Conservation (phyloP, 2,797 vertebrate genomes). For the Champsocephalus esox region DNA sequence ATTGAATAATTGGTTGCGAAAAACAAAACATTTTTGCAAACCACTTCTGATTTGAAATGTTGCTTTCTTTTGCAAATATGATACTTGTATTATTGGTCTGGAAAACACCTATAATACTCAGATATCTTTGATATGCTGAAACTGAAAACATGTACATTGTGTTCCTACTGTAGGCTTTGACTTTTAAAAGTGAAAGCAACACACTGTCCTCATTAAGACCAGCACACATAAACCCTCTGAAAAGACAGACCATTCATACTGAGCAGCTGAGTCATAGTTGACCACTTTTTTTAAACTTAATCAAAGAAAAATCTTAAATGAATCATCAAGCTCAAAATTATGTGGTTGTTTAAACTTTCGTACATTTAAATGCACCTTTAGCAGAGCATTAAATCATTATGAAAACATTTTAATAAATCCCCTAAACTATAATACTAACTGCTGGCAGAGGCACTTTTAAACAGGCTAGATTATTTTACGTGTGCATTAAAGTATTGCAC, state of each 20-base stretch:
- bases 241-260: not conserved
- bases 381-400: not conserved
- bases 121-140: not conserved
- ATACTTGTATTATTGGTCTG: not conserved
- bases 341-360: not conserved
- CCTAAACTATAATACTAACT: not conserved
- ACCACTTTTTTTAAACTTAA: not conserved
- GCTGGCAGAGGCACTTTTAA: not conserved
- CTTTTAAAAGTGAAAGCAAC: not conserved
- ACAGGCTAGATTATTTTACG: conserved; percentile 4
- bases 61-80: not conserved
- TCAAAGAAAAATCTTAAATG: not conserved
- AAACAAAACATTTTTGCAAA: not conserved
- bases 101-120: not conserved
- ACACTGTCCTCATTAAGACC: not conserved
- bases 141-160: not conserved
- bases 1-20: not conserved
- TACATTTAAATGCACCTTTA: not conserved
- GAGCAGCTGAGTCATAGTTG: not conserved
- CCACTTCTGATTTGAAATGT: not conserved
- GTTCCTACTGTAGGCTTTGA: not conserved
- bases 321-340: not conserved
- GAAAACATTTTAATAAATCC: conserved; percentile 6
- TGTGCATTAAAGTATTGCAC: not conserved
- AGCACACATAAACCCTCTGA: not conserved